phyloP scores from a whole-genome alignment of 1,140 invertebrate genomes.

The Melitaea cinxia region DNA sequence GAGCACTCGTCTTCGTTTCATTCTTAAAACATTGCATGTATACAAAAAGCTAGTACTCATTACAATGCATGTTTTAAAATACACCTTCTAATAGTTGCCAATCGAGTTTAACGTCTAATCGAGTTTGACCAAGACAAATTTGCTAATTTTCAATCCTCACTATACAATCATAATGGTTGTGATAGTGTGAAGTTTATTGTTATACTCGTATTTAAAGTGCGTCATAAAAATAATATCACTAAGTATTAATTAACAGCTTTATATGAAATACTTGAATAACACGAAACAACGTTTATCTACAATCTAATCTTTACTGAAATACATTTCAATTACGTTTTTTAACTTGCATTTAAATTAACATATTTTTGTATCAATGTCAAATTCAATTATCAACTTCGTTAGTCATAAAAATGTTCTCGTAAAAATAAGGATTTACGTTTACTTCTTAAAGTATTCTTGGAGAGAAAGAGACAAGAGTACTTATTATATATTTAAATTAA shows the following conservation, averaged over 20 bases:
- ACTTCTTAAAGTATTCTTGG: slow-evolving; percentile 4
- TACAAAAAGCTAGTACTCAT: slow-evolving; percentile 46
- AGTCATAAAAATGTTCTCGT: neutral
- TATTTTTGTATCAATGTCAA: neutral
- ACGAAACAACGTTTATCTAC: neutral
- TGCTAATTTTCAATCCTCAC: neutral
- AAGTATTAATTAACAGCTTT: too few relatives aligned
- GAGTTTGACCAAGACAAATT: neutral
- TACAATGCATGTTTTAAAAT: neutral
- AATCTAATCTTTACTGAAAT: neutral
- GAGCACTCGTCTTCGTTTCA: slow-evolving; percentile 84
- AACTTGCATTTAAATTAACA: slow-evolving; percentile 2
- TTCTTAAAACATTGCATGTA: slow-evolving; percentile 74
- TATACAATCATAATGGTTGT: neutral
- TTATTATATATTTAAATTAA: slow-evolving; percentile 27
- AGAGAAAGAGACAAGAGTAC: slow-evolving; percentile 12
- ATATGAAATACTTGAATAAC: neutral
- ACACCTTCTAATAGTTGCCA: neutral
- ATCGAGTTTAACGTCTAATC: slow-evolving; percentile 1
- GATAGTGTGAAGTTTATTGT: neutral
- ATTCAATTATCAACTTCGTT: neutral
- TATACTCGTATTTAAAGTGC: too few relatives aligned
- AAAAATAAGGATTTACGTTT: neutral
- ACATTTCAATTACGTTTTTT: neutral
- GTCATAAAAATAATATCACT: too few relatives aligned